Conservation (phyloP, 2,113 vertebrate genomes). For the Hyperopisus bebe region DNA sequence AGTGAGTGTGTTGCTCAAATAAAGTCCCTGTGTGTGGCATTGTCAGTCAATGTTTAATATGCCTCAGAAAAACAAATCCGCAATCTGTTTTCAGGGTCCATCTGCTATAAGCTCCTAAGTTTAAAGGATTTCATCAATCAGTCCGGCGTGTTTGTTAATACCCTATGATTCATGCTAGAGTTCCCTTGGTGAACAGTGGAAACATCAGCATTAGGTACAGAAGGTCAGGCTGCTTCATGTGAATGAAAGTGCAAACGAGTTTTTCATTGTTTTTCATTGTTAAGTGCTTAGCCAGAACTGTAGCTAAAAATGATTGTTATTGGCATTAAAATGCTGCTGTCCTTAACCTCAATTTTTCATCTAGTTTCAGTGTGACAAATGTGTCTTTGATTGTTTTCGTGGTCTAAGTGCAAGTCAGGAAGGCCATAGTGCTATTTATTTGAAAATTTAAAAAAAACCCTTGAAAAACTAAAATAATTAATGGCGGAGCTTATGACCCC, state of each 20-base stretch:
- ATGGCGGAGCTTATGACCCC: constrained; percentile 44
- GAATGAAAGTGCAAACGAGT: not conserved
- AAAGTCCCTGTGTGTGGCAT: not conserved
- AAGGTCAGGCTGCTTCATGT: not conserved
- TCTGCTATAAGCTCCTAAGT: not conserved
- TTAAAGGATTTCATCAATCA: constrained; percentile 3
- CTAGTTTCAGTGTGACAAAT: not conserved
- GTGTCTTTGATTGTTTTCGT: not conserved
- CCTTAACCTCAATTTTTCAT: not conserved
- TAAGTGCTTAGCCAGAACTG: not conserved
- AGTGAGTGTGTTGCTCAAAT: not conserved
- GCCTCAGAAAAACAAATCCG: not conserved
- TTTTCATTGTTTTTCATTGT: not conserved
- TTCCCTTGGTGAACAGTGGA: not conserved
- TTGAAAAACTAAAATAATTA: constrained; percentile 41
- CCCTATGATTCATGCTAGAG: not conserved
- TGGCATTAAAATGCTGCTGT: not conserved
- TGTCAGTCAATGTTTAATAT: not conserved
- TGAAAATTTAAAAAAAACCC: constrained; percentile 54
- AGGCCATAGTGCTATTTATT: constrained; percentile 44
- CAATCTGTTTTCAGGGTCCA: not conserved
- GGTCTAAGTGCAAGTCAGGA: not conserved
- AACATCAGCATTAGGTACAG: not conserved
- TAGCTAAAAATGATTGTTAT: not conserved
- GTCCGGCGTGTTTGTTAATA: not conserved